These are phyloP conservation scores for Ctenopoma kingsleyae DNA, from an alignment of 2,797 vertebrate genomes.

Conservation along the genomic window DNA sequence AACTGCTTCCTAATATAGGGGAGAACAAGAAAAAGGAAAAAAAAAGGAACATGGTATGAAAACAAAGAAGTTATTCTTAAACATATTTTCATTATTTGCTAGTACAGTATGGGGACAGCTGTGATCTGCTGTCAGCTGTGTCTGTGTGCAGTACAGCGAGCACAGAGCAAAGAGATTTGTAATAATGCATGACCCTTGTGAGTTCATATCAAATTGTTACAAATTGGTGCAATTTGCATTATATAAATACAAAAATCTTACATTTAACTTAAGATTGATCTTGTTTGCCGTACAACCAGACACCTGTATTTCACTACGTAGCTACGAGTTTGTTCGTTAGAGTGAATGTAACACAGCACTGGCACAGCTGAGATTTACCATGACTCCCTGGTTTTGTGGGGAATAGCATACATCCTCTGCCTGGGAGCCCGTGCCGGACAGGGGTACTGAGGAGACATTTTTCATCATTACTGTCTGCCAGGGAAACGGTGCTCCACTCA, in stretches of 20 bases:
- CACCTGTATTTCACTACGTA: too few relatives aligned
- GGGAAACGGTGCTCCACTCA: constrained; percentile 46
- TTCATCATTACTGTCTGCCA: constrained; percentile 70
- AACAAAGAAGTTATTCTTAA: constrained; percentile 50
- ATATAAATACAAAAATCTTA: too few relatives aligned
- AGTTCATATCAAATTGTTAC: neutral
- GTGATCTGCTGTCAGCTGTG: constrained; percentile 3
- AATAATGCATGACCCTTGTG: neutral
- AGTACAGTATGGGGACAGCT: constrained; percentile 37
- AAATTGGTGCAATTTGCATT: neutral
- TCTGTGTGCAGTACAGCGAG: too few relatives aligned
- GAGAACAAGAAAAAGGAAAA: constrained; percentile 50
- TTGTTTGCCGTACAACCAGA: neutral
- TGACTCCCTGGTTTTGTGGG: constrained; percentile 53
- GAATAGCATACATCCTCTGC: constrained; percentile 57
- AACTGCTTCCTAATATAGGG: constrained; percentile 62
- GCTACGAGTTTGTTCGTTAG: constrained; percentile 3
- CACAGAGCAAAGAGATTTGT: neutral
- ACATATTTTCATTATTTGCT: constrained; percentile 32
- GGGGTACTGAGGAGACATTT: constrained; percentile 66
- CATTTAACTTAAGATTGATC: neutral
- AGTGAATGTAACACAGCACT: constrained; percentile 30
- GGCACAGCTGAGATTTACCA: constrained; percentile 36
- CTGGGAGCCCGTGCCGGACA: constrained; percentile 50
- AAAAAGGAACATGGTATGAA: constrained; percentile 28